These are phyloP conservation scores for Lytechinus pictus DNA, from an alignment of 35 echinoderm and acorn worm genomes.

Conservation along the genomic window DNA sequence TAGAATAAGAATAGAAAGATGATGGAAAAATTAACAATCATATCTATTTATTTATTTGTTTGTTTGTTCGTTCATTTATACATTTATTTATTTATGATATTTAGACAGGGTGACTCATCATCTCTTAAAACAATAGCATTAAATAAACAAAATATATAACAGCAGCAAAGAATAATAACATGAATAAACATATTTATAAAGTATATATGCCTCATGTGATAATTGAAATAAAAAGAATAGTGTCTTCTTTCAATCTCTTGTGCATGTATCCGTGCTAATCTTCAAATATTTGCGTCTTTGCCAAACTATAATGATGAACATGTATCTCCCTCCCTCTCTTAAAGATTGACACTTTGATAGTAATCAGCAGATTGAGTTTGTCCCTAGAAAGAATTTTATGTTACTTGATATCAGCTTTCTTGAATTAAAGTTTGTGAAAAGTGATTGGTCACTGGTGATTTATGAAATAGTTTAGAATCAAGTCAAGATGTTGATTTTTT, in stretches of 20 bases:
- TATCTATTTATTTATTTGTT: no score
- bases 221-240: not conserved
- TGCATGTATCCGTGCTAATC: not conserved
- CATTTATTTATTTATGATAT: no score
- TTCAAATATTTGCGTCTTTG: not conserved
- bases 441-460: not conserved
- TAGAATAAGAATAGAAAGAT: not conserved
- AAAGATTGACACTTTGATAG: slow-evolving; percentile 13
- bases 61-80: no score
- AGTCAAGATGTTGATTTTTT: not conserved
- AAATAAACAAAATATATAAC: no score
- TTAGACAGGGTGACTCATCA: no score
- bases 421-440: not conserved
- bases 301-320: not conserved
- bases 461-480: not conserved
- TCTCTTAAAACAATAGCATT: no score
- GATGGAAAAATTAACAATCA: no score
- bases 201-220: not conserved
- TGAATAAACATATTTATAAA: no score
- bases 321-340: not conserved
- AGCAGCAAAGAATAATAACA: no score
- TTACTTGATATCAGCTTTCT: not conserved
- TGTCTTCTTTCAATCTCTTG: no score
- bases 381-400: not conserved
- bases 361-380: not conserved